Conservation (phyloP, 2,797 vertebrate genomes). For the Sphenopsis melanotis region DNA sequence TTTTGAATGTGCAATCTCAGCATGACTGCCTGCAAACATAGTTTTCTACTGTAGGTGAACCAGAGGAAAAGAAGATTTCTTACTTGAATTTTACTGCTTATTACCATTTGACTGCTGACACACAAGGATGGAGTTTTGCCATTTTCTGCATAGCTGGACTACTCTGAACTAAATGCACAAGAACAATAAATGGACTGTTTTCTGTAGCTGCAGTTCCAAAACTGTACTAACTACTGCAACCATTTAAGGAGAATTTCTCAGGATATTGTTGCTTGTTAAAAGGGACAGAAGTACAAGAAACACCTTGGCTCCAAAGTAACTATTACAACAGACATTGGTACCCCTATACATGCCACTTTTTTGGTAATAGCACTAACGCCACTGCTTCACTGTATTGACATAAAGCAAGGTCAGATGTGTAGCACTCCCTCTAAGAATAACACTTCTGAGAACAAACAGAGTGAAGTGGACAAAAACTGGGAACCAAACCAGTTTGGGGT, state of each 20-base stretch:
- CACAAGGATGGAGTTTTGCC: rapidly evolving
- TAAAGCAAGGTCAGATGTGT: not conserved
- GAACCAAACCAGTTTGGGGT: not conserved
- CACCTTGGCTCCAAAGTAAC: not conserved
- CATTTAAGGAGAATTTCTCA: not conserved
- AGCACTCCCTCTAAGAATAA: not conserved
- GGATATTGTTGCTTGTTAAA: not conserved
- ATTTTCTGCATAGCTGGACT: not conserved
- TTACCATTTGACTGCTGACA: not conserved
- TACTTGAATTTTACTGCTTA: not conserved
- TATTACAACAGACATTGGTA: not conserved
- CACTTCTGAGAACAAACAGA: not conserved
- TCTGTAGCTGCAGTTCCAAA: not conserved
- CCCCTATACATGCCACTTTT: rapidly evolving
- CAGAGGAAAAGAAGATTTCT: not conserved
- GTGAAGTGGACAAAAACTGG: not conserved
- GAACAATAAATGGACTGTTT: not conserved
- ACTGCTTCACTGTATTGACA: not conserved
- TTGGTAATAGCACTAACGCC: not conserved
- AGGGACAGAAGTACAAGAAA: not conserved
- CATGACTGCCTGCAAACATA: not conserved
- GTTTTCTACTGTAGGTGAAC: not conserved
- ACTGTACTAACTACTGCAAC: not conserved
- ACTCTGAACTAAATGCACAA: not conserved
- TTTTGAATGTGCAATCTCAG: not conserved